Base-by-base conservation (phyloP, 2,888 invertebrate genomes). In the Empis stercorea region DNA sequence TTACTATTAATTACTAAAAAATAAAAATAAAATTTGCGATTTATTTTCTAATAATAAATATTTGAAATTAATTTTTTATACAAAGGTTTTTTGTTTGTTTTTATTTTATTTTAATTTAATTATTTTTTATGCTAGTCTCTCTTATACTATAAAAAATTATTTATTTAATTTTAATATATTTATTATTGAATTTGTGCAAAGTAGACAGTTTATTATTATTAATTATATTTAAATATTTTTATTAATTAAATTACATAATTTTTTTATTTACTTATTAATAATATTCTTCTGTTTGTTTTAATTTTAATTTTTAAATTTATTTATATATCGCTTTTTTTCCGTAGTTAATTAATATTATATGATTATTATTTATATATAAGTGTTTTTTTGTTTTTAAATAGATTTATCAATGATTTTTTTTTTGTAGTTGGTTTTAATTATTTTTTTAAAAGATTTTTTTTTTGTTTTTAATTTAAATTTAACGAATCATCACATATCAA, bases 401-500 rank as follows among this genome's bases (percentile, higher is more conserved):
- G 20, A 27, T 17, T 37, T 17, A 16, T 16, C 16, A 37, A 17
- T 38, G 16, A 38, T 5, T n/a, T 5, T 40, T 40, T n/a, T 39
- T 39, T 20, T 39, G 3, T 40, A 11, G 20, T 14, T 14, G 2
- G 2, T 40, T 23, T 23, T 40, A n/a, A 10, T 11, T 37, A 37
- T 37, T 5, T 16, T 16, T 37, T n/a, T 37, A 40, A 20, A 20
- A 20, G n/a, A n/a, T n/a, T n/a, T n/a, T n/a, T n/a, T n/a, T n/a
- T n/a, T n/a, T n/a, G n/a, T n/a, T n/a, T n/a, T 23, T 40, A 14
- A 23, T 27, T 14, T 38, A 38, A 38, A 38, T 57, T 56, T 59
- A 55, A 54, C 51, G 60, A 63, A 62, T 63, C 61, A 62, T 62
- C 63, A 62, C 62, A 60, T 60, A 60, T 60, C 59, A 60, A 60